Evolutionary conservation across 2,888 invertebrate species (phyloP).

Genomic region (Trichopoda pennipes): DNA sequence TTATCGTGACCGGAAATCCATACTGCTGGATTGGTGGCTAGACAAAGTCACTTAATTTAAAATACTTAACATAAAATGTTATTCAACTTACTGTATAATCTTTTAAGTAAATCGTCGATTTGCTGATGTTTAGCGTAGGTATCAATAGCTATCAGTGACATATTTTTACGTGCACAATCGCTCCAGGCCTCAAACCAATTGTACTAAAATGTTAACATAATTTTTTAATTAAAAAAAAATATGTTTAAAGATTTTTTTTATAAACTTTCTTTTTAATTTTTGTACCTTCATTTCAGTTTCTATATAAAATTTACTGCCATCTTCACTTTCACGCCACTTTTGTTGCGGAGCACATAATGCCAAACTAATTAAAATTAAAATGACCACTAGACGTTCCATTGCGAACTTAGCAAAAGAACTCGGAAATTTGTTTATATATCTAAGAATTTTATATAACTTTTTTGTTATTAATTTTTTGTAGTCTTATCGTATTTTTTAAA

Average conservation of each 20-base stretch:
- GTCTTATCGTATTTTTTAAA: not conserved
- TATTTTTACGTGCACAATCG: conserved; percentile 61
- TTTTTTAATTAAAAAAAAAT: not conserved
- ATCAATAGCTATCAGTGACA: conserved; percentile 58
- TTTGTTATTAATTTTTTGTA: not conserved
- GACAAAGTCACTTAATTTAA: not conserved
- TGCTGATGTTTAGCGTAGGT: conserved; percentile 44
- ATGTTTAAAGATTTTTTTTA: too few species aligned
- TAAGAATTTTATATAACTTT: conserved; percentile 3
- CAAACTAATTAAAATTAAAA: conserved; percentile 29
- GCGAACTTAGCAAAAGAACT: not conserved
- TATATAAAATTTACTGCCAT: conserved; percentile 53
- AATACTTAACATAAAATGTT: not conserved
- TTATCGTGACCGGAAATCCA: conserved; percentile 57
- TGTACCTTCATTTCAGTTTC: conserved; percentile 45
- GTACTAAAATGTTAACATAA: conserved; percentile 13
- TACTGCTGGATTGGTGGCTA: conserved; percentile 34
- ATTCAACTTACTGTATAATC: conserved; percentile 45
- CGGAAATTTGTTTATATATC: not conserved
- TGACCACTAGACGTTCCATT: conserved; percentile 15
- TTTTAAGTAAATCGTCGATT: conserved; percentile 48
- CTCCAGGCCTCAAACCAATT: conserved; percentile 62
- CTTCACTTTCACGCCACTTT: conserved; percentile 54
- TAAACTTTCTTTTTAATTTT: not conserved
- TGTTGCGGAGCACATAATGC: conserved; percentile 10